A percentile compares a stretch with the other conserved stretches of the same genome.
phyloP scores from a whole-genome alignment of 2,797 vertebrate genomes.

The Acrocephalus scirpaceus region DNA sequence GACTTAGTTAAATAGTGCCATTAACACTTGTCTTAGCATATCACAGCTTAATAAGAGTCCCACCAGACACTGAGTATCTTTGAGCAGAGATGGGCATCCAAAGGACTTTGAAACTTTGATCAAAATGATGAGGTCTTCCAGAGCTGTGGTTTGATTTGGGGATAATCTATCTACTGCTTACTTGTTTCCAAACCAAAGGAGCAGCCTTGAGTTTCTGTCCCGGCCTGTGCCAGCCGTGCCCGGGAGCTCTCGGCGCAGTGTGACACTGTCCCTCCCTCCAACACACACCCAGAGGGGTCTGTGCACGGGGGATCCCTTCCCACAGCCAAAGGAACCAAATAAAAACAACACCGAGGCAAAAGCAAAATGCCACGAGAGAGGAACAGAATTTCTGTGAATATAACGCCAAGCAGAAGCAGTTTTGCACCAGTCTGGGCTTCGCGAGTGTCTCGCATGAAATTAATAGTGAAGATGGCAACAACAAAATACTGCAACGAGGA shows the following conservation, averaged over 20 bases:
- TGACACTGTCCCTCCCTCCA: background rate
- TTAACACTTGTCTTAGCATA: background rate
- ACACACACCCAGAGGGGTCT: background rate
- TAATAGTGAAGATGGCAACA: background rate
- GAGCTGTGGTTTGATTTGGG: background rate
- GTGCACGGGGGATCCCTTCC: rapidly evolving
- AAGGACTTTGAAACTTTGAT: background rate
- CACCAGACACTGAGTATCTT: background rate
- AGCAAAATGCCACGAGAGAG: background rate
- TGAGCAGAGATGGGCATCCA: background rate
- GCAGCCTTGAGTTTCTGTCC: background rate
- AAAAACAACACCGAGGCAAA: background rate
- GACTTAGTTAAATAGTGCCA: background rate
- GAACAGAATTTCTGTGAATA: background rate
- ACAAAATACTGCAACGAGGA: background rate
- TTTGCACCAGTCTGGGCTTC: background rate
- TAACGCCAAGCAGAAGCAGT: background rate
- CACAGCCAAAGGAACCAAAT: background rate
- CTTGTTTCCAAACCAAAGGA: background rate
- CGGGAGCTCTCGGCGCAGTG: rapidly evolving
- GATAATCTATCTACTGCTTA: background rate
- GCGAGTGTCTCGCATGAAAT: background rate
- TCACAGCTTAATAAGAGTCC: background rate
- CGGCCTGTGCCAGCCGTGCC: rapidly evolving
- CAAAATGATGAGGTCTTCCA: background rate